A percentile compares a stretch with the other conserved stretches of the same genome.
These are phyloP conservation scores for Equus quagga DNA, from an alignment of 2,113 vertebrate species.

Conservation along the genomic window DNA sequence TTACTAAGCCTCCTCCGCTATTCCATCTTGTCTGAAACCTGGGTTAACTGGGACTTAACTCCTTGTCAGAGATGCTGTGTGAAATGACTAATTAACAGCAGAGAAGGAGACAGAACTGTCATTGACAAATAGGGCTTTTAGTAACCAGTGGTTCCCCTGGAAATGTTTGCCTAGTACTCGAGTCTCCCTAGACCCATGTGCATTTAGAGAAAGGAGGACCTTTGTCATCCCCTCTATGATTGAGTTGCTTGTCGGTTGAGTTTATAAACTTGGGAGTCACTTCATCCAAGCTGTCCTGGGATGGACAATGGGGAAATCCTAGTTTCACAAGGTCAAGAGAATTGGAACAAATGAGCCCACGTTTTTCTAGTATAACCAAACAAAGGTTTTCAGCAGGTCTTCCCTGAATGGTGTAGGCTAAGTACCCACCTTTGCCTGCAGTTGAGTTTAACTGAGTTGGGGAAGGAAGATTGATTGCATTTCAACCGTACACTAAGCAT, in stretches of 20 bases:
- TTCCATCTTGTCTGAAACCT: constrained; percentile 68
- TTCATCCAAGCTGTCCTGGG: background rate
- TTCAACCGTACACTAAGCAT: background rate
- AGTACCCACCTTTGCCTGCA: background rate
- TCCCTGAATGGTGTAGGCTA: background rate
- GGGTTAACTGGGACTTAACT: constrained; percentile 66
- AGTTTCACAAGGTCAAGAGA: background rate
- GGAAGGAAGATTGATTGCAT: background rate
- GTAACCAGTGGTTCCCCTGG: background rate
- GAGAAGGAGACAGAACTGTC: constrained; percentile 3
- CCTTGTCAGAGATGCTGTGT: constrained; percentile 64
- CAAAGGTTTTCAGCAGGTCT: background rate
- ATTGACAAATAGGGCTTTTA: constrained; percentile 55
- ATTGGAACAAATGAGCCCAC: background rate
- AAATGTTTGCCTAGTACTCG: background rate
- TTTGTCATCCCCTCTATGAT: background rate
- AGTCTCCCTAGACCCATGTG: background rate
- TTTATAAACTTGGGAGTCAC: background rate
- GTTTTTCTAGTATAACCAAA: background rate
- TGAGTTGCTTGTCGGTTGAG: background rate
- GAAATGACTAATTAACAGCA: constrained; percentile 65
- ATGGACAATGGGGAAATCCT: background rate
- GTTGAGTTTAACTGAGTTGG: background rate
- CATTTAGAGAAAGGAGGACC: background rate
- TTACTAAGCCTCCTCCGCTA: background rate